Evolutionary conservation across 2,113 vertebrate species (phyloP), one percentile per base, ranked within the genome.

Genomic region (Hydrochoerus hydrochaeris): DNA sequence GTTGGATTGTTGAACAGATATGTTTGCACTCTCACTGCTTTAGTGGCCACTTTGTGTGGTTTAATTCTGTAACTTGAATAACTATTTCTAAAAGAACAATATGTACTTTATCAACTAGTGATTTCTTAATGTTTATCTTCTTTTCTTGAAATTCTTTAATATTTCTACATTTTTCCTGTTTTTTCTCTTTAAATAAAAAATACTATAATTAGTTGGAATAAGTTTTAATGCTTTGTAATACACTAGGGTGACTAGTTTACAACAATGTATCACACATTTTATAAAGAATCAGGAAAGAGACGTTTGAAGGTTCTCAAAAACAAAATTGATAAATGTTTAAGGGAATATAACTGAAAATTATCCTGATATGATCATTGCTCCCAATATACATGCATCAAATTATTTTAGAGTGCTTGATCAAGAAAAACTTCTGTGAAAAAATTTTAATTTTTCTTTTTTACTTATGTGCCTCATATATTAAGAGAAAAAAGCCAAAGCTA

Each of bases 361-460:
- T 12, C 11, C 22, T 52, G 32, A 71, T 60, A 49, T n/a, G 4
- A 71, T 62, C 1, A 88, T 38, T 69, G 30, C 7, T 52, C 17
- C 49, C 24, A 62, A 1, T 62, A 38, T 41, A 49, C 24, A 69
- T 81, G 17, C 22, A 87, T 69, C 32, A 44, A 80, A 81, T 67
- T 35, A 71, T 88, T 32, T 54, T 41, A 28, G n/a, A 81, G 49
- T 81, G 0, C 20, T 5, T 60, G 35, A 62, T 73, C 65, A 63
- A 60, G 16, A 85, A 69, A 92, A 82, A 17, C 30, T 44, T 65
- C 2, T 80, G 52, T 85, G 60, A 88, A 67, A 28, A 32, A 26
- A 46, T 81, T 35, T 26, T 62, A 67, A 38, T 67, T 20, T 91
- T 85, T 93, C 52, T 32, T 62, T 92, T 94, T 90, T 92, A 32